Evolutionary conservation across 2,888 invertebrate genomes (phyloP).

Genomic region (Steinernema carpocapsae): DNA sequence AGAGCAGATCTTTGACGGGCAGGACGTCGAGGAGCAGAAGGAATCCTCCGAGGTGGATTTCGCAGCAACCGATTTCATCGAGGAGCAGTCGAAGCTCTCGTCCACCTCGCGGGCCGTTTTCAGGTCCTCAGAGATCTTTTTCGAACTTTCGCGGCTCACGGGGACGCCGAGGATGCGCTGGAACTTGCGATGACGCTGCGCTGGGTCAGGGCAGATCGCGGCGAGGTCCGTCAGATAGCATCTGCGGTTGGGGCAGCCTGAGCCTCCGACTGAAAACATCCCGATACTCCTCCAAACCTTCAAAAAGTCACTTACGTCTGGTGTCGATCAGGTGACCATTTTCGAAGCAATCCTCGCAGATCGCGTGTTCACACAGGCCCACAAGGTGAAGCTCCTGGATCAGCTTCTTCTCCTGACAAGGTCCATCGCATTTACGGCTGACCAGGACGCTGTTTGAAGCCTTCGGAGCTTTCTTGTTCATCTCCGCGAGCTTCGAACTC

Average conservation of each 20-base stretch:
- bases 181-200: background rate
- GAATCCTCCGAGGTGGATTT: too few relatives aligned
- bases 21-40: too few relatives aligned
- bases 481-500: background rate
- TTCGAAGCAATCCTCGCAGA: background rate
- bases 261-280: background rate
- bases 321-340: background rate
- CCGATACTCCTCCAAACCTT: background rate
- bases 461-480: background rate
- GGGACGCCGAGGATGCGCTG: background rate
- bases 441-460: background rate
- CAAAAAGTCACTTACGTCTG: background rate
- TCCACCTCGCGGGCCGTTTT: background rate
- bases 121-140: background rate
- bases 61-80: too few relatives aligned
- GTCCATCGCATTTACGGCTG: background rate
- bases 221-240: background rate
- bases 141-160: background rate
- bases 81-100: background rate
- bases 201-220: background rate
- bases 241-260: background rate
- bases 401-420: background rate
- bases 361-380: background rate
- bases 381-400: background rate
- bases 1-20: background rate